Conservation (phyloP, 1,140 invertebrate genomes). For the Cardiocondyla obscurior region DNA sequence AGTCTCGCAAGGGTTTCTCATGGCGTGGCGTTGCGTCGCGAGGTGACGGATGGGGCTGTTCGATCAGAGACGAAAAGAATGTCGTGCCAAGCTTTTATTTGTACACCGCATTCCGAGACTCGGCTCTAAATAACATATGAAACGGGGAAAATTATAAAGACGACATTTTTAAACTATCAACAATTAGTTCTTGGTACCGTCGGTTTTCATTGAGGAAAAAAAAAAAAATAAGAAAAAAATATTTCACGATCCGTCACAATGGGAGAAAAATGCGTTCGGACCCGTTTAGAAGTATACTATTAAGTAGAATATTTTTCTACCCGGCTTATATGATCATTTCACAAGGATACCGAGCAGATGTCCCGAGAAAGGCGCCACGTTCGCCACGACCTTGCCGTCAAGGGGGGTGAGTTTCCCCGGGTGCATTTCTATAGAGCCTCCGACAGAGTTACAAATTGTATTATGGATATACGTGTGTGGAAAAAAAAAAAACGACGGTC, state of each 20-base stretch:
- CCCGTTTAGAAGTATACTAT: not conserved
- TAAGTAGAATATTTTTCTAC: not conserved
- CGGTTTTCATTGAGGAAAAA: not conserved
- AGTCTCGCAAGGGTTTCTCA: not conserved
- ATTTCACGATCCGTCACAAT: not conserved
- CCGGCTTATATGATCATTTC: not conserved
- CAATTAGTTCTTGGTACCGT: not conserved
- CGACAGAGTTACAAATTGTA: not conserved
- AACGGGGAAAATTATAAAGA: not conserved
- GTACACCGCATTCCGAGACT: not conserved
- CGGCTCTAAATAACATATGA: not conserved
- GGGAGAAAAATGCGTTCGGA: not conserved
- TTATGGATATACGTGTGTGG: not conserved
- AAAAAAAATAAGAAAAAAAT: too few relatives aligned
- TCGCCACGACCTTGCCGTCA: not conserved
- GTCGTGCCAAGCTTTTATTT: not conserved
- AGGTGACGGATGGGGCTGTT: not conserved
- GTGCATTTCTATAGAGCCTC: not conserved
- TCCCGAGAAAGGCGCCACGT: constrained; percentile 41
- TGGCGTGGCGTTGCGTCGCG: not conserved
- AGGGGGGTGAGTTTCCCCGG: not conserved
- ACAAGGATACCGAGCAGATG: constrained; percentile 9
- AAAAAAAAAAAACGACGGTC: too few relatives aligned
- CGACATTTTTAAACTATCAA: not conserved
- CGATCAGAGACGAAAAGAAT: not conserved